phyloP scores from a whole-genome alignment of 2,113 vertebrate genomes.

The Antechinus flavipes region DNA sequence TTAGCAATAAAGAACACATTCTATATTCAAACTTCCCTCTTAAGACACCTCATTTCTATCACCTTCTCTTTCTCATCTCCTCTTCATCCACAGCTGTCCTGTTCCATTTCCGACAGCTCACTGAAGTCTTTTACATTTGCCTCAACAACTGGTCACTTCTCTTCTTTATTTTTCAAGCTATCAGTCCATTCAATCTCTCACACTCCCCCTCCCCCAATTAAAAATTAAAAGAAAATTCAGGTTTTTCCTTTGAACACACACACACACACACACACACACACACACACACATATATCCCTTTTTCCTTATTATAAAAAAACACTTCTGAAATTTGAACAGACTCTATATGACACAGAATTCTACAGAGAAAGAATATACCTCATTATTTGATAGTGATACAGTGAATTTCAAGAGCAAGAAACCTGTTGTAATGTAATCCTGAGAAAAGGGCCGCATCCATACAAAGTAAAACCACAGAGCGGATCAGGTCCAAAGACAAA shows the following conservation, averaged over 20 bases:
- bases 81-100: slow-evolving; percentile 70
- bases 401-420: slow-evolving; percentile 62
- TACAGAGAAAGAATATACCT: not conserved
- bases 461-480: slow-evolving; percentile 46
- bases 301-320: slow-evolving; percentile 49
- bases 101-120: slow-evolving; percentile 68
- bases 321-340: slow-evolving; percentile 19
- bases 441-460: slow-evolving; percentile 15
- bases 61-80: slow-evolving; percentile 60
- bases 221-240: slow-evolving; percentile 25
- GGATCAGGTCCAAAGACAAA: slow-evolving; percentile 7
- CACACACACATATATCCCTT: slow-evolving; percentile 36
- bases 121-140: slow-evolving; percentile 70
- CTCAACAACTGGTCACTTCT: slow-evolving; percentile 68
- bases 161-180: not conserved
- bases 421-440: slow-evolving; percentile 17
- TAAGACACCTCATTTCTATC: slow-evolving; percentile 54
- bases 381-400: slow-evolving; percentile 37
- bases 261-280: slow-evolving; percentile 50
- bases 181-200: not conserved
- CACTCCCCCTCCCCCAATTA: not conserved
- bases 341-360: slow-evolving; percentile 36
- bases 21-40: slow-evolving; percentile 61
- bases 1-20: slow-evolving; percentile 73
- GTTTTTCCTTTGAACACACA: slow-evolving; percentile 48